Evolutionary conservation across 2,888 invertebrate genomes (phyloP).

Genomic region (Leptinotarsa rubiginosa): DNA sequence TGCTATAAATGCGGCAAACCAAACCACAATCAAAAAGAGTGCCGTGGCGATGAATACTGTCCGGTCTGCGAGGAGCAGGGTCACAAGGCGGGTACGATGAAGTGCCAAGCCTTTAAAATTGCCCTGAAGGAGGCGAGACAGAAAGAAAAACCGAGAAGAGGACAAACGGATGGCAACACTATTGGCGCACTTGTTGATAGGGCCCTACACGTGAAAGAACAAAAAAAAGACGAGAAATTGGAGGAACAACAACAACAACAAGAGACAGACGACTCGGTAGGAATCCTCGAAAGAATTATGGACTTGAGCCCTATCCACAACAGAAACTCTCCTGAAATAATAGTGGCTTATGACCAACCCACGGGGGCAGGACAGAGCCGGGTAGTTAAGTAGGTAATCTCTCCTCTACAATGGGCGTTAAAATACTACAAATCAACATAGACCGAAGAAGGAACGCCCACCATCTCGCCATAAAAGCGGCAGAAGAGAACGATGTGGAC

Average conservation of each 20-base stretch:
- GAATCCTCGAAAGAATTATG: not conserved
- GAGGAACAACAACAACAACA: not conserved
- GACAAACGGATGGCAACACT: not conserved
- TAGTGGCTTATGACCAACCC: not conserved
- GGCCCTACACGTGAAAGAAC: not conserved
- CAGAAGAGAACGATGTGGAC: not conserved
- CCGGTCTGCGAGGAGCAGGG: not conserved
- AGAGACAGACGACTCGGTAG: not conserved
- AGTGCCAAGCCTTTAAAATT: not conserved
- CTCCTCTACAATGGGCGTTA: not conserved
- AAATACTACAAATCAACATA: not conserved
- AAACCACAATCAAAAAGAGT: slow-evolving; percentile 25
- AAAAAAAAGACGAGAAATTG: not conserved
- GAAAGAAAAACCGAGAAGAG: not conserved
- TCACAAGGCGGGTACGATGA: not conserved
- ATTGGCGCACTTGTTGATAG: not conserved
- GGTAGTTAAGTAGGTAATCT: not conserved
- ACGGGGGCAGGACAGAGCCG: not conserved
- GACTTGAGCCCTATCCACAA: not conserved
- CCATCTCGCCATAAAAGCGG: not conserved
- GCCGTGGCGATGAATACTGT: not conserved
- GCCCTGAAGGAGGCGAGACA: not conserved
- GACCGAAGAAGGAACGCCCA: not conserved
- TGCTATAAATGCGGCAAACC: slow-evolving; percentile 27
- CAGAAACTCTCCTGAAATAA: not conserved